phyloP scores from a whole-genome alignment of 2,888 invertebrate genomes.

The Pseudococcus jackbeardsleyi region DNA sequence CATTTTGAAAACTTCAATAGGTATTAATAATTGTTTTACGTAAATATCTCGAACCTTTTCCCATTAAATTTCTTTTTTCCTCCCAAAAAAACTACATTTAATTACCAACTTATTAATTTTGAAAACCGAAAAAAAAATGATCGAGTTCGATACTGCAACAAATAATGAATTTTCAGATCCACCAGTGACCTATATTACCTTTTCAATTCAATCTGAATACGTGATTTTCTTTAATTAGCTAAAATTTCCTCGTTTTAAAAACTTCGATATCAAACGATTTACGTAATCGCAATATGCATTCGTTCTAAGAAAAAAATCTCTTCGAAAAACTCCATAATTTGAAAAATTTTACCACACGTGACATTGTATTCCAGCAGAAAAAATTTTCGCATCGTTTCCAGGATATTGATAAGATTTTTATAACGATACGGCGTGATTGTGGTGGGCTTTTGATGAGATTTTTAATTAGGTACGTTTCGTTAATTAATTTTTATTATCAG shows the following conservation, averaged over 20 bases:
- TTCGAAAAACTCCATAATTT: too few species aligned
- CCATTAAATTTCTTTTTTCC: too few species aligned
- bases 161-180: too few species aligned
- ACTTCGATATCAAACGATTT: not conserved
- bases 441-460: not conserved
- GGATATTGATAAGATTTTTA: not conserved
- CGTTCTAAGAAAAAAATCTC: too few species aligned
- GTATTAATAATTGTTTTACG: not conserved
- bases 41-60: too few species aligned
- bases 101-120: too few species aligned
- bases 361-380: too few species aligned
- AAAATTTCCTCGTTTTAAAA: not conserved
- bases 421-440: not conserved
- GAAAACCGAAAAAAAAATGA: too few species aligned
- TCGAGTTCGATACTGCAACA: too few species aligned
- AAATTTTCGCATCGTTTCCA: not conserved
- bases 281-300: too few species aligned
- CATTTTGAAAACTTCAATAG: not conserved
- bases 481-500: slow-evolving; percentile 30
- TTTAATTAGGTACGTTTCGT: slow-evolving; percentile 7
- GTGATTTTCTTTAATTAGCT: not conserved
- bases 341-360: too few species aligned
- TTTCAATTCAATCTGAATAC: not conserved
- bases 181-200: not conserved
- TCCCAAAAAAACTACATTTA: too few species aligned